A percentile compares a stretch with the other conserved stretches of the same genome.
These are phyloP conservation scores for Drosophila pruinosa DNA, from an alignment of 1,140 invertebrate species.

Conservation along the genomic window DNA sequence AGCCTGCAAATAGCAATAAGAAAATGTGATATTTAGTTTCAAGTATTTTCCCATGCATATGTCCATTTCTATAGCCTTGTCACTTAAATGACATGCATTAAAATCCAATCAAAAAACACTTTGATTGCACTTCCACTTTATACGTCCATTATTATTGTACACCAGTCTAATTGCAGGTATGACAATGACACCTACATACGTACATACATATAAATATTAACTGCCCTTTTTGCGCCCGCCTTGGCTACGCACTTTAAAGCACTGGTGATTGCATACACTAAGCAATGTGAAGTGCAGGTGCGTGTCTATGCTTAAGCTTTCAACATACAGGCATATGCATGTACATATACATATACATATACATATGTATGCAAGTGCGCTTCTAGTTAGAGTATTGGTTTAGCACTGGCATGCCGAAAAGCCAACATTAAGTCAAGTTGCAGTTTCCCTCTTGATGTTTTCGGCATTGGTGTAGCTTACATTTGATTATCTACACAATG, in stretches of 20 bases:
- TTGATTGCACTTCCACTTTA: slow-evolving; percentile 1
- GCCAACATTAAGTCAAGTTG: not conserved
- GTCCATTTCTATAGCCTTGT: no score
- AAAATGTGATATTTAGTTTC: not conserved
- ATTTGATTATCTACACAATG: slow-evolving; percentile 11
- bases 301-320: not conserved
- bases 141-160: not conserved
- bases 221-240: not conserved
- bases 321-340: not conserved
- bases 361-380: no score
- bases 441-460: not conserved
- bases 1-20: slow-evolving; percentile 14
- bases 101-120: slow-evolving; percentile 7
- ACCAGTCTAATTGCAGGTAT: no score
- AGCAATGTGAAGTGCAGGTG: not conserved
- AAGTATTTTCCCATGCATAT: not conserved
- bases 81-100: not conserved
- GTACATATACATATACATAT: no score
- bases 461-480: not conserved
- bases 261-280: no score
- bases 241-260: not conserved
- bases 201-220: not conserved
- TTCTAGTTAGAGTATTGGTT: no score
- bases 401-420: not conserved
- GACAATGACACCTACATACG: no score